Evolutionary conservation across 2,113 vertebrate species (phyloP), one percentile per base, ranked within the genome.

Genomic region (Macrotus californicus): DNA sequence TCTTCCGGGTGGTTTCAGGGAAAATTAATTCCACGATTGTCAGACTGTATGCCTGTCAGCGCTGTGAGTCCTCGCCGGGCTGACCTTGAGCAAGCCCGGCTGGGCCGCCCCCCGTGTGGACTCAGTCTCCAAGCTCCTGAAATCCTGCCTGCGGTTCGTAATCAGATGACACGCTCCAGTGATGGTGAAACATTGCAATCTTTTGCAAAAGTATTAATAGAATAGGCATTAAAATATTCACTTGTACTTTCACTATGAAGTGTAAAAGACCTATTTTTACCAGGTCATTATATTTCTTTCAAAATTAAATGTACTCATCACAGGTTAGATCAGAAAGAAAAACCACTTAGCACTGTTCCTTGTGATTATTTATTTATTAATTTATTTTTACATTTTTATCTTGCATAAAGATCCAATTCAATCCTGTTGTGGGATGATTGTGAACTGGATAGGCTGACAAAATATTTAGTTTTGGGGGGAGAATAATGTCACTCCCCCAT

Each of bases 101-200:
- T n/a, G n/a, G n/a, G n/a, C n/a, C n/a, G n/a, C n/a, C n/a, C n/a
- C n/a, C n/a, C n/a, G n/a, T n/a, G n/a, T n/a, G n/a, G n/a, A n/a
- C n/a, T n/a, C n/a, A n/a, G n/a, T n/a, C n/a, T n/a, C n/a, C 10
- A 29, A 16, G 52, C 81, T 91, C 66, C 52, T 92, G 50, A 94
- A 93, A 39, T 12, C 67, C n/a, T n/a, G 31, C 41, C 64, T 96
- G 75, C 79, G 8, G 84, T 87, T 96, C 88, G 83, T 70, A 94
- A 94, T 43, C 12, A 77, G 59, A 85, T 90, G 81, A 85, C 52
- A 79, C 16, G 4, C 64, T 80, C 52, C 36, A 89, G 64, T 95
- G 48, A 73, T 93, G 89, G 80, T 87, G 69, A 96, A 95, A 93
- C 88, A 80, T n/a, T 67, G 36, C 80, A 93, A 96, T 95, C 64